phyloP scores from a whole-genome alignment of 1,140 invertebrate species.

The Lordiphosa collinella region DNA sequence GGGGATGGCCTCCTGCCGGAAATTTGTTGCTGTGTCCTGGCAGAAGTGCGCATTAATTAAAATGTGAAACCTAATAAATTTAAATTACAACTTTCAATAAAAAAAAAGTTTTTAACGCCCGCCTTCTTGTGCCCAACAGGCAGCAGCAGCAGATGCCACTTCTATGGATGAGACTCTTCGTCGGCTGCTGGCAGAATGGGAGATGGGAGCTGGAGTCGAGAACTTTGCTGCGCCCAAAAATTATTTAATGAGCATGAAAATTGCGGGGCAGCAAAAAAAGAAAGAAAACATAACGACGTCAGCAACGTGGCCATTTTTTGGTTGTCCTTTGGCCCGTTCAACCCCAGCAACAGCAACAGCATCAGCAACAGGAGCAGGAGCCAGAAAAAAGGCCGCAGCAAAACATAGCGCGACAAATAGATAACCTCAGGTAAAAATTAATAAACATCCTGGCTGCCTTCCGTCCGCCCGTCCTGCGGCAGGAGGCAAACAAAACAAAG shows the following conservation, averaged over 20 bases:
- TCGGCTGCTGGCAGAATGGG: neutral
- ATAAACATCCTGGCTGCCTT: slow-evolving; percentile 50
- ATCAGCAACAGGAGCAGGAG: slow-evolving; percentile 1
- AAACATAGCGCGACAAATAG: slow-evolving; percentile 69
- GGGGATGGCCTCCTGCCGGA: neutral
- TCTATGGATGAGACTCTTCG: slow-evolving; percentile 8
- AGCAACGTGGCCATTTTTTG: slow-evolving; percentile 14
- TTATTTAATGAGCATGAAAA: slow-evolving; percentile 76
- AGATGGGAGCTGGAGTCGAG: neutral
- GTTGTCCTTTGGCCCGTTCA: neutral
- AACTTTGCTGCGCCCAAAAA: slow-evolving; percentile 62
- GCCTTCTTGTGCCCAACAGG: slow-evolving; percentile 17
- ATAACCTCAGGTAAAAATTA: slow-evolving; percentile 78
- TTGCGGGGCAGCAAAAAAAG: slow-evolving; percentile 40
- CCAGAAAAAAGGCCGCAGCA: slow-evolving; percentile 54
- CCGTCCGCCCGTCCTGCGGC: slow-evolving; percentile 22
- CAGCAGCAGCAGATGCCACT: slow-evolving; percentile 25
- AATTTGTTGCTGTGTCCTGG: neutral
- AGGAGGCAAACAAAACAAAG: slow-evolving; percentile 44
- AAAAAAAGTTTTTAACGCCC: slow-evolving; percentile 61
- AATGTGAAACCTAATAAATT: slow-evolving; percentile 77
- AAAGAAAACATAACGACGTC: slow-evolving; percentile 33
- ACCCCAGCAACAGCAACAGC: too few species aligned
- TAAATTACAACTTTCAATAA: slow-evolving; percentile 75
- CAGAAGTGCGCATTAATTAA: slow-evolving; percentile 71